Conservation (phyloP, 2,888 invertebrate genomes). For the Ellobium chinense region DNA sequence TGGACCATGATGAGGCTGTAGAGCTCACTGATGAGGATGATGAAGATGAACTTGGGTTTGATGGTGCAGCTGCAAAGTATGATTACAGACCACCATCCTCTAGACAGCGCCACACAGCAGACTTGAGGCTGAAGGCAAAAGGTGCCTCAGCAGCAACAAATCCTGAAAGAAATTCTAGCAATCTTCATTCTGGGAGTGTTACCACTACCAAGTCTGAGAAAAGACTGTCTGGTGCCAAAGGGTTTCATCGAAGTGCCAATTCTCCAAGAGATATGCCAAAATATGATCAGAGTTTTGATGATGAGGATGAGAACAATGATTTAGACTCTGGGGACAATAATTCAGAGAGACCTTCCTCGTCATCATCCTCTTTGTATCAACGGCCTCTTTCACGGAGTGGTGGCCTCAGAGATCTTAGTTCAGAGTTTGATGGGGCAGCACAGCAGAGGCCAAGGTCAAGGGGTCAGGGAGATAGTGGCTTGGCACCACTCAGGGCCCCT, state of each 20-base stretch:
- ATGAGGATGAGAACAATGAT: not conserved
- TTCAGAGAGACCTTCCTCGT: not conserved
- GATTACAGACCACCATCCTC: not conserved
- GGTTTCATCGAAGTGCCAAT: not conserved
- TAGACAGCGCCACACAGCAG: not conserved
- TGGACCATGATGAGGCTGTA: constrained; percentile 70
- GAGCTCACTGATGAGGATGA: constrained; percentile 53
- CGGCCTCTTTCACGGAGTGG: not conserved
- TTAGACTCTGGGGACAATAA: not conserved
- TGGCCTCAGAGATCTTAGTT: not conserved
- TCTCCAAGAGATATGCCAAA: not conserved
- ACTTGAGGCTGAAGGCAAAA: not conserved
- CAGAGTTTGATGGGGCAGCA: not conserved
- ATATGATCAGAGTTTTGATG: constrained; percentile 24
- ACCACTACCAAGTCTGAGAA: not conserved
- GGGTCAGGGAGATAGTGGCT: constrained; percentile 42
- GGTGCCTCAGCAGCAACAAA: not conserved
- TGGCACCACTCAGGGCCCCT: constrained; percentile 50
- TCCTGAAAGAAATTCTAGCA: not conserved
- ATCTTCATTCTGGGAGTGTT: not conserved
- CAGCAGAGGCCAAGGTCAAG: constrained; percentile 12
- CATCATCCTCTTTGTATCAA: not conserved
- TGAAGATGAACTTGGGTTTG: constrained; percentile 52
- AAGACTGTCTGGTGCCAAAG: not conserved
- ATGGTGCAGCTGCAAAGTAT: constrained; percentile 1